phyloP scores from a whole-genome alignment of 1,140 invertebrate genomes.

The Nephila pilipes region DNA sequence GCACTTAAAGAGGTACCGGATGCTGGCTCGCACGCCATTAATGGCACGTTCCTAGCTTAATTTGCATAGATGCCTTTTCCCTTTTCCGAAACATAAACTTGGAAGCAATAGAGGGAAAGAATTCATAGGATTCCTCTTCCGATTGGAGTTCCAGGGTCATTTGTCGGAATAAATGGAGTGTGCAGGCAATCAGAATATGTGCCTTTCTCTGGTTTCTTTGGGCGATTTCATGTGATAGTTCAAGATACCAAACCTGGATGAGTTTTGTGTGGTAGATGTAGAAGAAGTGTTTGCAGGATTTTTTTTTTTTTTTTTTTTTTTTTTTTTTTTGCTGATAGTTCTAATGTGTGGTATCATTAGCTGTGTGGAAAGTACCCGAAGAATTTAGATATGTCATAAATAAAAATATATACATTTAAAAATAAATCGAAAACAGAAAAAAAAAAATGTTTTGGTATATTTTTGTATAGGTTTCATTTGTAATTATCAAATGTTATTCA shows the following conservation, averaged over 20 bases:
- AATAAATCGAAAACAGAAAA: too few species aligned
- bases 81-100: constrained; percentile 47
- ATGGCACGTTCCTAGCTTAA: constrained; percentile 20
- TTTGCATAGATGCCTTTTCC: constrained; percentile 44
- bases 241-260: not conserved
- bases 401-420: too few species aligned
- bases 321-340: not conserved
- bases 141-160: constrained; percentile 17
- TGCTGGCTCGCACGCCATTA: constrained; percentile 18
- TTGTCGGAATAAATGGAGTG: constrained; percentile 12
- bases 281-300: not conserved
- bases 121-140: constrained; percentile 34
- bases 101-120: constrained; percentile 1
- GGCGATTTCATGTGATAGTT: not conserved
- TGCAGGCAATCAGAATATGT: not conserved
- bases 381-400: not conserved
- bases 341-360: not conserved
- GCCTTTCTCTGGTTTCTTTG: not conserved
- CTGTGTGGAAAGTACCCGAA: not conserved
- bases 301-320: not conserved
- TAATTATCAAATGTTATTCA: too few species aligned
- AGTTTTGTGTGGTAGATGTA: not conserved
- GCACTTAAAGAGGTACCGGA: not conserved
- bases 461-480: too few species aligned
- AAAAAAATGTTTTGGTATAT: too few species aligned